These are phyloP conservation scores for Pangasius krempfi DNA, from an alignment of 2,797 vertebrate genomes.

Conservation along the genomic window DNA sequence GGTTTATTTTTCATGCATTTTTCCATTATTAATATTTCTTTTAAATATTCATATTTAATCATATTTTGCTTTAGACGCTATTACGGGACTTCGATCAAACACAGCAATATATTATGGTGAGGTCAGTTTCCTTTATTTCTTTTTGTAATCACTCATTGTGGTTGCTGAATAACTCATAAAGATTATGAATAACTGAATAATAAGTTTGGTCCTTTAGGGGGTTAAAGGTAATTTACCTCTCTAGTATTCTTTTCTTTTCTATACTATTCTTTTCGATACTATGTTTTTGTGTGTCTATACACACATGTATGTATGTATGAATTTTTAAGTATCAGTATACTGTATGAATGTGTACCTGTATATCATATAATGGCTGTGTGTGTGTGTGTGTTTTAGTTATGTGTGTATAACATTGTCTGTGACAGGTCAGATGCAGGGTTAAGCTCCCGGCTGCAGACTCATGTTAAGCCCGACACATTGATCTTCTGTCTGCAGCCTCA, in stretches of 20 bases:
- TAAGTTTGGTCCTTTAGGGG: background rate
- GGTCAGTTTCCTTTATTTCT: background rate
- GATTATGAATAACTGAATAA: background rate
- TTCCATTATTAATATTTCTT: background rate
- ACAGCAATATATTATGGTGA: background rate
- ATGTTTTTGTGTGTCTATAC: too few relatives aligned
- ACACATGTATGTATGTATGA: background rate
- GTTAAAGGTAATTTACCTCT: background rate
- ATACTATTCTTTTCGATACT: background rate
- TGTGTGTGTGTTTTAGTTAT: conserved; percentile 23
- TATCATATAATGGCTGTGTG: background rate
- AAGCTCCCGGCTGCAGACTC: conserved; percentile 69
- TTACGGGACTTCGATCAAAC: background rate
- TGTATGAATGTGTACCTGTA: background rate
- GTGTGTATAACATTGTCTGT: conserved; percentile 48
- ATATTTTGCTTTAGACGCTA: background rate
- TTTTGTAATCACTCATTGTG: background rate
- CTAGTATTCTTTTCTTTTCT: background rate
- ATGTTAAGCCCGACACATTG: conserved; percentile 76
- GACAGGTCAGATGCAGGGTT: conserved; percentile 60
- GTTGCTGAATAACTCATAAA: background rate
- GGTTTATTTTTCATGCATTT: background rate
- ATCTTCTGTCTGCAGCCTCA: conserved; percentile 76
- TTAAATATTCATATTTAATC: background rate
- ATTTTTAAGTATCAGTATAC: background rate